Evolutionary conservation across 2,888 invertebrate species (phyloP), one percentile per base, ranked within the genome.

Genomic region (Callimorpha dominula): DNA sequence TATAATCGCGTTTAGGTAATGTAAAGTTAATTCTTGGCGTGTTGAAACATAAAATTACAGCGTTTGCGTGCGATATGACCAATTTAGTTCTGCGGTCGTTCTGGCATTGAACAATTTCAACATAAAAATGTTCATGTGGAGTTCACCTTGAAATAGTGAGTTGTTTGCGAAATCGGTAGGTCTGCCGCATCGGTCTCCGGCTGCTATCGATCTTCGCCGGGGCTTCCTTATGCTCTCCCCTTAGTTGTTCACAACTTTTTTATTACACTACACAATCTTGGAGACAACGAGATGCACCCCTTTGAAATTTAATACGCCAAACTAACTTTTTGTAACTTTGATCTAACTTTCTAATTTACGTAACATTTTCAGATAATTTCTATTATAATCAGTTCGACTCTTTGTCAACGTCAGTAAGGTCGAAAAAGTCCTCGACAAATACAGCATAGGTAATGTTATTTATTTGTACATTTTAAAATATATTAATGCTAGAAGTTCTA

Each of bases 51-150:
- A 52, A 65, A 75, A 75, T 81, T 67, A 75, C 46, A 54, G 69
- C 50, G 70, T 63, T 82, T 82, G 84, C 85, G 85, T 86, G 86
- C 74, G 71, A 78, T 78, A 85, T 88, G 83, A 90, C 88, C 89
- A 91, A 92, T 93, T 92, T 90, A 89, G 90, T 91, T 89, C 91
- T 94, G 94, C 94, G 92, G 93, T 86, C 85, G 82, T 91, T 91
- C 88, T 91, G 93, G 91, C 92, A 93, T 93, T 93, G 93, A 92
- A 92, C 90, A 87, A 85, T 88, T 90, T 87, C 85, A 88, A 90
- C 89, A 89, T 90, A 89, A 92, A 92, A 92, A 91, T 73, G 81
- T 87, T 85, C 79, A 83, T 85, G 85, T 86, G 85, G 75, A 85
- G 86, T 87, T 92, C 89, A 92, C 94, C 94, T 94, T 94, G 94